phyloP scores from a whole-genome alignment of 2,888 invertebrate genomes.

The Athalia circularis region DNA sequence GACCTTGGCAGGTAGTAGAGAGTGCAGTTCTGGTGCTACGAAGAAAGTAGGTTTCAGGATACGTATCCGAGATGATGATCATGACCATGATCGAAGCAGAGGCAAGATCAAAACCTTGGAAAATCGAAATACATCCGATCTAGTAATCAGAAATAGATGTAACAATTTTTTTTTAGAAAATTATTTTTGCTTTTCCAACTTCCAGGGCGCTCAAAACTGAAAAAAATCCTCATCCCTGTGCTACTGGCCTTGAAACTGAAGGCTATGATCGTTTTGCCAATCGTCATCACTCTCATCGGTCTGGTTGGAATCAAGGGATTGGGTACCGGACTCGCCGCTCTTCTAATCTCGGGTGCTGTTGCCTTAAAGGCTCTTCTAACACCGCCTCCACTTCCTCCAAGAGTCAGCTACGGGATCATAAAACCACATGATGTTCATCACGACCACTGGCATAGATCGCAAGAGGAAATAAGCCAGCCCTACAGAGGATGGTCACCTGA shows the following conservation, averaged over 20 bases:
- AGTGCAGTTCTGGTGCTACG: slow-evolving; percentile 52
- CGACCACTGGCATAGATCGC: slow-evolving; percentile 72
- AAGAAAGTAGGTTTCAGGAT: slow-evolving; percentile 71
- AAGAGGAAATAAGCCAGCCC: slow-evolving; percentile 66
- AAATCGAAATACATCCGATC: slow-evolving; percentile 4
- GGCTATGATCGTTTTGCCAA: slow-evolving; percentile 78
- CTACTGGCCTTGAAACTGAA: slow-evolving; percentile 80
- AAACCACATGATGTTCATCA: slow-evolving; percentile 70
- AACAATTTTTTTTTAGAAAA: neutral
- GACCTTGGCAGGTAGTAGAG: slow-evolving; percentile 69
- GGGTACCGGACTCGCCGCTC: slow-evolving; percentile 79
- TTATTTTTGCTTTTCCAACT: slow-evolving; percentile 43
- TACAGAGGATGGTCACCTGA: slow-evolving; percentile 70
- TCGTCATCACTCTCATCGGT: slow-evolving; percentile 78
- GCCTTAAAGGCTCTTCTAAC: slow-evolving; percentile 68
- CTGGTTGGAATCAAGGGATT: slow-evolving; percentile 81
- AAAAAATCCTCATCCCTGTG: slow-evolving; percentile 79
- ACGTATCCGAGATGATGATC: slow-evolving; percentile 40
- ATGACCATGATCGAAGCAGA: neutral
- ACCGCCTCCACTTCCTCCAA: slow-evolving; percentile 62
- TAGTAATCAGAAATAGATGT: slow-evolving; percentile 6
- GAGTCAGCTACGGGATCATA: slow-evolving; percentile 67
- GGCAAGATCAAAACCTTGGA: neutral
- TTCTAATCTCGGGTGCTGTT: slow-evolving; percentile 77
- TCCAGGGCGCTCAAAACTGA: slow-evolving; percentile 77